These are phyloP conservation scores for Circaetus cinerascens DNA, from an alignment of 2,113 vertebrate genomes.

Conservation along the genomic window DNA sequence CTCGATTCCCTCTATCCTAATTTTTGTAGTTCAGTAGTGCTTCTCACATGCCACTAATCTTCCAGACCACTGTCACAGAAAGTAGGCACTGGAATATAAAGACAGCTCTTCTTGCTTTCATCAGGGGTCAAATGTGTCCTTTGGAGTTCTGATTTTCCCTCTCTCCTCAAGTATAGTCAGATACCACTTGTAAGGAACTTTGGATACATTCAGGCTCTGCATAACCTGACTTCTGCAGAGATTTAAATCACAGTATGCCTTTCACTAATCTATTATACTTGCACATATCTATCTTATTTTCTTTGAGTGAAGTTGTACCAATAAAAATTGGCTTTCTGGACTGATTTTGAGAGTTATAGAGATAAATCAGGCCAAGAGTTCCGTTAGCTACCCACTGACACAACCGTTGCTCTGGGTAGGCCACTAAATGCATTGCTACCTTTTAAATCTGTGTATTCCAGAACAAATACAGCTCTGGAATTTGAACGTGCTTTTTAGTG, in stretches of 20 bases:
- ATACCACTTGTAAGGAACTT: background rate
- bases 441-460: background rate
- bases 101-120: background rate
- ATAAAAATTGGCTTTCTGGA: background rate
- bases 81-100: background rate
- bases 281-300: background rate
- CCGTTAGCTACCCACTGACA: background rate
- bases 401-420: background rate
- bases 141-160: background rate
- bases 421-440: background rate
- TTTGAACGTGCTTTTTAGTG: background rate
- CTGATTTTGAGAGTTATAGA: background rate
- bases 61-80: background rate
- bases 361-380: background rate
- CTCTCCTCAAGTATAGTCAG: background rate
- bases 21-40: background rate
- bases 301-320: background rate
- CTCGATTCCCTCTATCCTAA: rapidly evolving
- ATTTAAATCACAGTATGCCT: background rate
- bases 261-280: background rate
- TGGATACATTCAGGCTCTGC: background rate
- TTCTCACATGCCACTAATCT: background rate
- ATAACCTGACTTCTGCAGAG: background rate
- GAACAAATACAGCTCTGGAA: background rate
- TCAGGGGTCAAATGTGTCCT: background rate